Evolutionary conservation across 1,140 invertebrate genomes (phyloP).

Genomic region (Aricia agestis): DNA sequence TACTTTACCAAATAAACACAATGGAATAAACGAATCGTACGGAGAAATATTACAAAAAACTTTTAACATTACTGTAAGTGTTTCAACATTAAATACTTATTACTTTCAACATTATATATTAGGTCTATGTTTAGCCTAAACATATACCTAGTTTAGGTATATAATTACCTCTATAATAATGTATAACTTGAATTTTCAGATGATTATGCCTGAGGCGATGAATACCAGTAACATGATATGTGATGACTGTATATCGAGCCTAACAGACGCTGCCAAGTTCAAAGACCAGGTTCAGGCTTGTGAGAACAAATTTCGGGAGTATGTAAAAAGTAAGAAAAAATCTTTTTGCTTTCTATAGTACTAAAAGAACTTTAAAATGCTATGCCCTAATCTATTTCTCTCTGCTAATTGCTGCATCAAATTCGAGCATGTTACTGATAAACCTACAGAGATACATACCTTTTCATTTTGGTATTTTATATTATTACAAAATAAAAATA

Average conservation of each 20-base stretch:
- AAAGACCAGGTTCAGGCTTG: constrained; percentile 21
- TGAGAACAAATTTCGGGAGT: constrained; percentile 24
- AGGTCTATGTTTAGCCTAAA: no score
- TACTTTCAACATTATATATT: no score
- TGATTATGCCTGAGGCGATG: constrained; percentile 15
- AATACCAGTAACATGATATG: constrained; percentile 36
- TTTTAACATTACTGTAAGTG: constrained; percentile 39
- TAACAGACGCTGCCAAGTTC: constrained; percentile 17
- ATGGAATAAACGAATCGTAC: neutral
- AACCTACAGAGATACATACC: no score
- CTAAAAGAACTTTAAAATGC: no score
- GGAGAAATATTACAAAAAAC: constrained; percentile 34
- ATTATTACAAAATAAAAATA: no score
- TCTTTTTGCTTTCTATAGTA: neutral
- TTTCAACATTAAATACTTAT: no score
- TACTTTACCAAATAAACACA: neutral
- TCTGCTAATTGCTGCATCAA: no score
- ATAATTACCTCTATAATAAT: no score
- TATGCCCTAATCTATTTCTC: no score
- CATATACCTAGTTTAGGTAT: no score
- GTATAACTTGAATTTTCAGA: constrained; percentile 9
- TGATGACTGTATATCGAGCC: constrained; percentile 24
- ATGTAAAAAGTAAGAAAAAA: constrained; percentile 22
- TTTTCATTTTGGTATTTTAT: no score
- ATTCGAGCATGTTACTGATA: no score